Evolutionary conservation across 2,797 vertebrate genomes (phyloP).

Genomic region (Okamejei kenojei): DNA sequence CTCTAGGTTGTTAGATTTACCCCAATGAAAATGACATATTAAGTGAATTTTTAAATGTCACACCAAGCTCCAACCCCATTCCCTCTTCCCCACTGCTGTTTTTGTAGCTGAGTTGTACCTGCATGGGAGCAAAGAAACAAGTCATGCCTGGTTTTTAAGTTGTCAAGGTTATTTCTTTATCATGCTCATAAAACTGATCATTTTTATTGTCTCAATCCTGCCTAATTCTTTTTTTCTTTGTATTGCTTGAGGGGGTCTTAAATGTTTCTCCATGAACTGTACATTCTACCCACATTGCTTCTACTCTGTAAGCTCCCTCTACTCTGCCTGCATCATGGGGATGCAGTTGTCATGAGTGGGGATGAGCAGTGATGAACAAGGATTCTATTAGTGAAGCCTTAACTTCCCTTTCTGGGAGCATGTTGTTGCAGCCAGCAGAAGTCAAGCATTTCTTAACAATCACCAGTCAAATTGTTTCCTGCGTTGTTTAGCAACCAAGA

Average conservation of each 20-base stretch:
- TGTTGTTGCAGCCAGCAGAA: neutral
- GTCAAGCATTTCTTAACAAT: neutral
- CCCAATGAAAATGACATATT: neutral
- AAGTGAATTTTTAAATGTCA: neutral
- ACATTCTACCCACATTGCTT: neutral
- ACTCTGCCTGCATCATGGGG: neutral
- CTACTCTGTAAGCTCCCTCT: neutral
- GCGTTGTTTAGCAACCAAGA: neutral
- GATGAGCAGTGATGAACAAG: neutral
- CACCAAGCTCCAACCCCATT: neutral
- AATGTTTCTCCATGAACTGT: neutral
- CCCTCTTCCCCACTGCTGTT: neutral
- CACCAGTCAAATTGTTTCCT: neutral
- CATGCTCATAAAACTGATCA: neutral
- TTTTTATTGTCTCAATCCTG: neutral
- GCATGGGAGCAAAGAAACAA: too few relatives aligned
- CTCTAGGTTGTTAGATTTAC: neutral
- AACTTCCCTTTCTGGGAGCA: neutral
- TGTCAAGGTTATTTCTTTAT: neutral
- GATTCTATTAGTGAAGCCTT: neutral
- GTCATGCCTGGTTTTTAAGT: neutral
- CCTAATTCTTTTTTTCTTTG: neutral
- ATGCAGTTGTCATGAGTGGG: neutral
- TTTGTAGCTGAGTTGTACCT: neutral
- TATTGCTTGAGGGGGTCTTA: neutral